Evolutionary conservation across 2,797 vertebrate species (phyloP).

Genomic region (Sphenodon punctatus): DNA sequence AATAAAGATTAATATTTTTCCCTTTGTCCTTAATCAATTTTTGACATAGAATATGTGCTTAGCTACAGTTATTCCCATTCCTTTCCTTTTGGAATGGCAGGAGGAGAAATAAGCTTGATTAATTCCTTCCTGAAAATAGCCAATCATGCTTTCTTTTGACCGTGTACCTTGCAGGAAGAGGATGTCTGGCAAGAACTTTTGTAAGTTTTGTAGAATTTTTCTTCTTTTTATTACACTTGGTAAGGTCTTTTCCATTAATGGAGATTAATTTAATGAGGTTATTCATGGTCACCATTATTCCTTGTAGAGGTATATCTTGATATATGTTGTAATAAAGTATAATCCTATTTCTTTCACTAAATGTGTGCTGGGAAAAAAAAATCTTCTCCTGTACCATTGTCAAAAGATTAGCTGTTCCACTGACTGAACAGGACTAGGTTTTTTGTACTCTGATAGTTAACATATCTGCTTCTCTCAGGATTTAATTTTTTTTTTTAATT

Average conservation of each 20-base stretch:
- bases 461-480: not conserved
- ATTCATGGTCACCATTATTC: conserved; percentile 5
- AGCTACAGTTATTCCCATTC: not conserved
- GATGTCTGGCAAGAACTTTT: not conserved
- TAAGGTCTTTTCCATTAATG: conserved; percentile 25
- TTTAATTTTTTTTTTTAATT: conserved; percentile 10
- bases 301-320: conserved; percentile 34
- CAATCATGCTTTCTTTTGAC: not conserved
- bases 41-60: not conserved
- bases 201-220: not conserved
- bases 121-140: conserved; percentile 14
- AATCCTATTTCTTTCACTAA: conserved; percentile 30
- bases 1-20: accelerated
- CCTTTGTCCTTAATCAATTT: accelerated
- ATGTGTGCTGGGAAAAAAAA: not conserved
- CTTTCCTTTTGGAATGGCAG: not conserved
- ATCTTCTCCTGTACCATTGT: conserved; percentile 18
- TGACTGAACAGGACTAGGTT: not conserved
- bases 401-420: conserved; percentile 29
- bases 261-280: conserved; percentile 51
- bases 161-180: not conserved
- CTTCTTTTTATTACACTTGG: not conserved
- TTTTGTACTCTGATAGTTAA: conserved; percentile 21
- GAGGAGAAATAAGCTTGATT: not conserved
- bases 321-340: conserved; percentile 33